phyloP scores from a whole-genome alignment of 2,113 vertebrate species.

The Sylvietta virens region DNA sequence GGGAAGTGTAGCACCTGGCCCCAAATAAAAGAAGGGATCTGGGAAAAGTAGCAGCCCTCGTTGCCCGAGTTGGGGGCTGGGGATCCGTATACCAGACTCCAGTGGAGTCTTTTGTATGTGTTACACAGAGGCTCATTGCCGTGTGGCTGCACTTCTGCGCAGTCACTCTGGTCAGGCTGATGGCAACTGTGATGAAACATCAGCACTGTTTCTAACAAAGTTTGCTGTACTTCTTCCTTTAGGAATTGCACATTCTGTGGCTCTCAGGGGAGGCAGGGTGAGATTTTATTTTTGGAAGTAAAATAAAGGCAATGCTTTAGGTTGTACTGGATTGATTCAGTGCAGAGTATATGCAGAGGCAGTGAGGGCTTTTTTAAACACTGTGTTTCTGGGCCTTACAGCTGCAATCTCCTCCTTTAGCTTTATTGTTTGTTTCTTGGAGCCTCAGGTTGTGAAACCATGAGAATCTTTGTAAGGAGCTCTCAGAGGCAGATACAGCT shows the following conservation, averaged over 20 bases:
- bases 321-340: background rate
- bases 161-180: background rate
- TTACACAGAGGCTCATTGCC: background rate
- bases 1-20: background rate
- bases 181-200: background rate
- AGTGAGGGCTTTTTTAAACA: background rate
- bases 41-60: conserved; percentile 15
- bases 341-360: background rate
- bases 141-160: background rate
- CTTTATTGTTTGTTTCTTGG: background rate
- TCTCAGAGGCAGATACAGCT: background rate
- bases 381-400: background rate
- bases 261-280: background rate
- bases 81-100: background rate
- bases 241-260: background rate
- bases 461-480: background rate
- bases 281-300: background rate
- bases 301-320: background rate
- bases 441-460: background rate
- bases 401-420: background rate
- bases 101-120: conserved; percentile 52
- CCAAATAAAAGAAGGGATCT: background rate
- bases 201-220: background rate
- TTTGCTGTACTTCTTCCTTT: background rate
- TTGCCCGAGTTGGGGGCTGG: conserved; percentile 30